A percentile compares a stretch with the other conserved stretches of the same genome.
These are phyloP conservation scores for Neodiprion virginianus DNA, from an alignment of 1,140 invertebrate species.

Conservation along the genomic window DNA sequence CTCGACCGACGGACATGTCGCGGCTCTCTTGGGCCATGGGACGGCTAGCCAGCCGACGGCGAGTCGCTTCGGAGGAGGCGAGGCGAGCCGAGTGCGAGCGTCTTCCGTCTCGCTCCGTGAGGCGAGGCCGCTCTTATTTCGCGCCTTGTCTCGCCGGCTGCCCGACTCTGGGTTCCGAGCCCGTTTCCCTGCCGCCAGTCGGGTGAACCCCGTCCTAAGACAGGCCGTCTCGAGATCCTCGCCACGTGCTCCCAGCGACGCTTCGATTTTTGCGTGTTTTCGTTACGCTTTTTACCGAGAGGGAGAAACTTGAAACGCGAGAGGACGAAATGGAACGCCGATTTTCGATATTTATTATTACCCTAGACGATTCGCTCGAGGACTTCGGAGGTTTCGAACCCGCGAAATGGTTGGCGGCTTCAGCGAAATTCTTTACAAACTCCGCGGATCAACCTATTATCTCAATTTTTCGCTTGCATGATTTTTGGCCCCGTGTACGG, in stretches of 20 bases:
- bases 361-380: not conserved
- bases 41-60: too few relatives aligned
- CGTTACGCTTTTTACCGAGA: slow-evolving; percentile 6
- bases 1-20: too few relatives aligned
- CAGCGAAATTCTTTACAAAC: not conserved
- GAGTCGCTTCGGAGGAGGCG: too few relatives aligned
- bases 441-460: too few relatives aligned
- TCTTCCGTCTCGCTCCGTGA: not conserved
- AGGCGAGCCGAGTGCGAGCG: not conserved
- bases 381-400: slow-evolving; percentile 18
- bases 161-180: not conserved
- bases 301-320: slow-evolving; percentile 17
- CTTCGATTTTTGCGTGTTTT: slow-evolving; percentile 1
- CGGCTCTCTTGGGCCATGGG: too few relatives aligned
- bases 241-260: slow-evolving; percentile 34
- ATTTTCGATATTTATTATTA: slow-evolving; percentile 18
- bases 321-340: slow-evolving; percentile 9
- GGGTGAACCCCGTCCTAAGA: slow-evolving; percentile 32
- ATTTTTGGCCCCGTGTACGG: too few relatives aligned
- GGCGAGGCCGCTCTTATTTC: not conserved
- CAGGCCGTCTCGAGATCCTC: slow-evolving; percentile 27
- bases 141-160: not conserved
- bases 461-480: too few relatives aligned
- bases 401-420: slow-evolving; percentile 13
- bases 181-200: slow-evolving; percentile 19